Percentiles rank a stretch among this genome's conserved stretches.
These are phyloP conservation scores for Oreonectes daqikongensis DNA, from an alignment of 2,797 vertebrate species.

Conservation along the genomic window DNA sequence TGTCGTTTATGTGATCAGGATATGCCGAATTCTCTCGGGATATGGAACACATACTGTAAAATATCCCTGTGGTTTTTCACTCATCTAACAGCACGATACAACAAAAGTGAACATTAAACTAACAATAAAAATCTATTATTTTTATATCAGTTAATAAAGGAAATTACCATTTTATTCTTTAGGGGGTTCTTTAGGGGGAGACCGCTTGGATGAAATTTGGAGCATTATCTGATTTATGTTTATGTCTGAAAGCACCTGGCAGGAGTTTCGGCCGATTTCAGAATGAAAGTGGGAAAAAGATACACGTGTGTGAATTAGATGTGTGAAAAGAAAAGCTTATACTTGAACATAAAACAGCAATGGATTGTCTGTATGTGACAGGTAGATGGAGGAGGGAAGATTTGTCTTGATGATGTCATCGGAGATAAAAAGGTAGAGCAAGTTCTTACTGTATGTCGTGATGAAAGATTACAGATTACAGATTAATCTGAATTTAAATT, in stretches of 20 bases:
- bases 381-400: background rate
- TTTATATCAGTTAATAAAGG: background rate
- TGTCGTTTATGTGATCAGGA: background rate
- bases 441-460: background rate
- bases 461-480: background rate
- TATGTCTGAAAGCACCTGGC: background rate
- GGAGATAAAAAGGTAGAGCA: background rate
- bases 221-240: background rate
- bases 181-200: background rate
- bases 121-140: background rate
- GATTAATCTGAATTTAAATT: too few species aligned
- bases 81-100: background rate
- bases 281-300: background rate
- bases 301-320: background rate
- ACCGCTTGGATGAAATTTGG: background rate
- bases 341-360: background rate
- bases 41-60: background rate
- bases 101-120: background rate
- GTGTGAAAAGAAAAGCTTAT: background rate
- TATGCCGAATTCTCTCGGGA: background rate
- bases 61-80: background rate
- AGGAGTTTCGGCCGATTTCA: background rate
- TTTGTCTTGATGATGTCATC: background rate
- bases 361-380: too few species aligned
- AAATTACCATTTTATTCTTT: background rate